Evolutionary conservation across 2,888 invertebrate species (phyloP), one percentile per base, ranked within the genome.

Genomic region (Meteorus colon): DNA sequence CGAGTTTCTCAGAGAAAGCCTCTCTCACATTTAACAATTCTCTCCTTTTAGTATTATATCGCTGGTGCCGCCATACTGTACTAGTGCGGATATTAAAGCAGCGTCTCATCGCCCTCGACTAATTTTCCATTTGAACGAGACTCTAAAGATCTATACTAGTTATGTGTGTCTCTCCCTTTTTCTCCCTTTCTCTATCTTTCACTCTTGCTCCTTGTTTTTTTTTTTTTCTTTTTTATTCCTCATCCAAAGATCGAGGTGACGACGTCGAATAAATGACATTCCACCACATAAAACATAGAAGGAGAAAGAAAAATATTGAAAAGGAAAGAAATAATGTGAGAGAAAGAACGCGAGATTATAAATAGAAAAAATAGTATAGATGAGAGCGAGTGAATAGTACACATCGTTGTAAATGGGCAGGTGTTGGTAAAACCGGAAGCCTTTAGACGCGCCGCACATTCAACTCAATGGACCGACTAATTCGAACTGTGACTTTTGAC

Each of bases 401-500:
- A n/a, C 19, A 27, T 24, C 16, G 27, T 77, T 62, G 78, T 79
- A 80, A 84, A 84, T 81, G 78, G 87, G 87, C 89, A 89, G 88
- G 89, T 89, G 87, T 86, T 82, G 79, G 77, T 73, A 81, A 86
- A 86, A 88, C 88, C 89, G 89, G 89, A 89, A 89, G 88, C 87
- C 88, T 88, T 88, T 84, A 83, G 82, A 82, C 77, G 80, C 80
- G 84, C 85, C 83, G 84, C 84, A 83, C 83, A 83, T 82, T 84
- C 83, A 82, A 76, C 79, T 87, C 85, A 87, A 88, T 89, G 86
- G 84, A 85, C 86, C 88, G 86, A 87, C 88, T 88, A 89, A 89
- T 88, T 89, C 86, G 82, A 86, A 86, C 86, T 87, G 84, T 86
- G 88, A 88, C 89, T 89, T 89, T 86, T 88, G 85, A 89, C 89